phyloP scores from a whole-genome alignment of 1,140 invertebrate species.

The Oncopodura yosiiana region DNA sequence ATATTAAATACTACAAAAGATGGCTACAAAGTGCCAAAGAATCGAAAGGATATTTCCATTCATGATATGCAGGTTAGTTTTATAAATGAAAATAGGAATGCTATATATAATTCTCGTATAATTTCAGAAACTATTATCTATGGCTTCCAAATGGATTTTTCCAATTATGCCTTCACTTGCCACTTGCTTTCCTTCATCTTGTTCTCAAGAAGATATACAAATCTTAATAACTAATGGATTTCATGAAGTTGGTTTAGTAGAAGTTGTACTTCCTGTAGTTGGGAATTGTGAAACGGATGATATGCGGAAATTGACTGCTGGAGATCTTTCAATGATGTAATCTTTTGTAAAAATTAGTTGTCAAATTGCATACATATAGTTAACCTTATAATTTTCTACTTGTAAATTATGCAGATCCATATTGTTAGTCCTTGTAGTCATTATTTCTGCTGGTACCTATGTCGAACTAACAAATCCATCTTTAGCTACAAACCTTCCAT shows the following conservation, averaged over 20 bases:
- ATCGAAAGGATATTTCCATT: no score
- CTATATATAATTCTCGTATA: no score
- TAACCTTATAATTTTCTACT: no score
- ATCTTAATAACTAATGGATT: background rate
- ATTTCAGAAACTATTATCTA: no score
- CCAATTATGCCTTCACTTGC: background rate
- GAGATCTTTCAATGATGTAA: conserved; percentile 9
- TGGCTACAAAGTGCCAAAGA: no score
- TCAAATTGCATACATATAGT: no score
- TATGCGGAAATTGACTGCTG: background rate
- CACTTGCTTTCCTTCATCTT: conserved; percentile 9
- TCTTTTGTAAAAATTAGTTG: no score
- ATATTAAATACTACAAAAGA: no score
- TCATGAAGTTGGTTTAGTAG: background rate
- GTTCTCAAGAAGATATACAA: conserved; percentile 3
- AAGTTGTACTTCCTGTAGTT: background rate
- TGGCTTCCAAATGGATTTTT: background rate
- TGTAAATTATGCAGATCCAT: no score
- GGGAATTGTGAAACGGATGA: background rate
- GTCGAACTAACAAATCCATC: background rate
- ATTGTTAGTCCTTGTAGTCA: background rate
- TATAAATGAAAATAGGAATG: no score
- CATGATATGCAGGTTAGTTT: no score
- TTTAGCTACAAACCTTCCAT: background rate
- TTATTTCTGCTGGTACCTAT: background rate